Evolutionary conservation across 2,113 vertebrate species (phyloP), one percentile per base, ranked within the genome.

Genomic region (Donacobius atricapilla): DNA sequence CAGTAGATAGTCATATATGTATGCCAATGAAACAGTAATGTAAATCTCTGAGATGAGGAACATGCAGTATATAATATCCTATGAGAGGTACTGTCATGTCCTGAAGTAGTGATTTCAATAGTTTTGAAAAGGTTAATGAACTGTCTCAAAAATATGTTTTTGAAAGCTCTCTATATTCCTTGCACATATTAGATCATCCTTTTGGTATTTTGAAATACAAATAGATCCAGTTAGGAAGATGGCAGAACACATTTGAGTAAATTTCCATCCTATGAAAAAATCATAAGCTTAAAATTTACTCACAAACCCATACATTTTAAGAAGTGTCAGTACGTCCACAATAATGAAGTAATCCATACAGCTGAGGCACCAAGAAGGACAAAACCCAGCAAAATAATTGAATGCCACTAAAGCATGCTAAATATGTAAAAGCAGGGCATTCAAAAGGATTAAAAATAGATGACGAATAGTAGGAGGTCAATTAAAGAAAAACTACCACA

Each of bases 151-250:
- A 94, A 84, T 65, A 90, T 44, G 6, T 25, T 94, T 96, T 81
- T 77, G 39, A 94, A 88, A 82, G 54, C 6, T 84, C 25, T 76
- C 61, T 84, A 40, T 72, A 85, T 87, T 90, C 76, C 39, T 70
- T 54, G 25, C 37, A 90, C 37, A 30, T 47, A 42, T 94, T 88
- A 93, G 47, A 20, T 87, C 53, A 70, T 45, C 10, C 6, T 80
- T 96, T 50, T 70, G 44, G 35, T 89, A 90, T 95, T 96, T 91
- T 89, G 71, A 89, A 96, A 96, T 91, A 85, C 58, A 95, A 95
- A 92, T 7, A 90, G 31, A 78, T 53, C 12, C 35, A 92, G 37
- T 92, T 83, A 77, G 75, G 90, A 89, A 93, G 69, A 86, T 37
- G 53, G 71, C 53, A 95, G 54, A 94, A 89, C 45, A 87, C 15